A percentile compares a stretch with the other conserved stretches of the same genome.
phyloP scores from a whole-genome alignment of 2,113 vertebrate genomes.

The Malurus alboscapulatus region DNA sequence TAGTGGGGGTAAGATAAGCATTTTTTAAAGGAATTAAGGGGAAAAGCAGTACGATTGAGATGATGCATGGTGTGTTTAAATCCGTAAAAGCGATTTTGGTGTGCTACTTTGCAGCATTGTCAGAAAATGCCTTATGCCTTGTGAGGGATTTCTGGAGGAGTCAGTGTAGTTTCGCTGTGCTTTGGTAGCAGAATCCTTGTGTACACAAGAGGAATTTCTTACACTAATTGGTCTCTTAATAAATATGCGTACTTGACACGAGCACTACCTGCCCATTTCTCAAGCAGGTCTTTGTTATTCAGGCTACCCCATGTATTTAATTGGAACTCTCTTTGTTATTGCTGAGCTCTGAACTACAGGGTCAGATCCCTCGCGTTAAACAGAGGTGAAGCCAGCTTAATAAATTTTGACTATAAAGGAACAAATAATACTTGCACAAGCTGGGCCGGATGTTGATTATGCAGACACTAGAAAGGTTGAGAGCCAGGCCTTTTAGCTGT shows the following conservation, averaged over 20 bases:
- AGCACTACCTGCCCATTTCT: background rate
- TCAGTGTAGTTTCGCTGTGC: background rate
- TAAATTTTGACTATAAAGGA: background rate
- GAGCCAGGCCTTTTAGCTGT: background rate
- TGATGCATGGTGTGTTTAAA: background rate
- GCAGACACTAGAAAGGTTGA: background rate
- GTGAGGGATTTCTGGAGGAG: background rate
- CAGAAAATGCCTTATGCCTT: background rate
- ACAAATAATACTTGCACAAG: background rate
- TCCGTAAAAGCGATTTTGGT: background rate
- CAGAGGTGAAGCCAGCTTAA: background rate
- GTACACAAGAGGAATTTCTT: background rate
- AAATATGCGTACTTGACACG: accelerated
- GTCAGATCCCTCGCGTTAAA: background rate
- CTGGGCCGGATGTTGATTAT: background rate
- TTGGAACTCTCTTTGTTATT: constrained; percentile 22
- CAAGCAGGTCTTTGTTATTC: background rate
- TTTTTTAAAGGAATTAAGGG: background rate
- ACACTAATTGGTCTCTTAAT: accelerated
- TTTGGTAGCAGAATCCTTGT: background rate
- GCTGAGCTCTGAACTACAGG: background rate
- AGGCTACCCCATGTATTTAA: background rate
- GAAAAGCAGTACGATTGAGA: background rate
- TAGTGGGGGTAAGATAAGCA: accelerated
- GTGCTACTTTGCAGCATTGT: background rate